phyloP scores from a whole-genome alignment of 2,888 invertebrate genomes.

The Parnassius mnemosyne region DNA sequence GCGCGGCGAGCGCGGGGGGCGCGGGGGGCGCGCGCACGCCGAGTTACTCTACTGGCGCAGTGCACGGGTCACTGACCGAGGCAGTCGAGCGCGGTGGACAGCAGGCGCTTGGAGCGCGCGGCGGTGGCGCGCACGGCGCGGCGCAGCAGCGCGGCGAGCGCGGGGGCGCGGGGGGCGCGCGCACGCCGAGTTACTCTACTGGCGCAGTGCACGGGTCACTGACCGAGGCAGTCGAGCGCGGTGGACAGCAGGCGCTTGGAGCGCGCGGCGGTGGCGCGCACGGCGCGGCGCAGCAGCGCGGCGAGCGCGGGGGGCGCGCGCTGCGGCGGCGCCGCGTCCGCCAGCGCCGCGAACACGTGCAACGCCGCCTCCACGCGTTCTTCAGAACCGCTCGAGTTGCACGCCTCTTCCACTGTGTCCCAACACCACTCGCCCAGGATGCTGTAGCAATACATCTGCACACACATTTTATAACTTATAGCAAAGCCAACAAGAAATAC shows the following conservation, averaged over 20 bases:
- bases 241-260: slow-evolving; percentile 82
- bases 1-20: no score
- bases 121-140: no score
- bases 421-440: slow-evolving; percentile 88
- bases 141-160: no score
- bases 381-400: slow-evolving; percentile 81
- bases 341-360: slow-evolving; percentile 77
- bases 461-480: neutral
- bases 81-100: no score
- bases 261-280: slow-evolving; percentile 47
- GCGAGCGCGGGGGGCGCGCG: slow-evolving; percentile 68
- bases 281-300: slow-evolving; percentile 45
- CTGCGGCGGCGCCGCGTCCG: slow-evolving; percentile 69
- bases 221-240: slow-evolving; percentile 88
- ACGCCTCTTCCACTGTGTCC: slow-evolving; percentile 83
- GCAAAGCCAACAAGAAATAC: no score
- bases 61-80: no score
- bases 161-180: no score
- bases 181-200: no score
- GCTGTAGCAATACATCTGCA: slow-evolving; percentile 91
- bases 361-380: slow-evolving; percentile 62
- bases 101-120: no score
- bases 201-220: no score
- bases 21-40: no score
- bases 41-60: no score